Percentiles rank a stretch among this genome's conserved stretches.
These are phyloP conservation scores for Lordiphosa mommai DNA, from an alignment of 1,140 invertebrate genomes.

Conservation along the genomic window DNA sequence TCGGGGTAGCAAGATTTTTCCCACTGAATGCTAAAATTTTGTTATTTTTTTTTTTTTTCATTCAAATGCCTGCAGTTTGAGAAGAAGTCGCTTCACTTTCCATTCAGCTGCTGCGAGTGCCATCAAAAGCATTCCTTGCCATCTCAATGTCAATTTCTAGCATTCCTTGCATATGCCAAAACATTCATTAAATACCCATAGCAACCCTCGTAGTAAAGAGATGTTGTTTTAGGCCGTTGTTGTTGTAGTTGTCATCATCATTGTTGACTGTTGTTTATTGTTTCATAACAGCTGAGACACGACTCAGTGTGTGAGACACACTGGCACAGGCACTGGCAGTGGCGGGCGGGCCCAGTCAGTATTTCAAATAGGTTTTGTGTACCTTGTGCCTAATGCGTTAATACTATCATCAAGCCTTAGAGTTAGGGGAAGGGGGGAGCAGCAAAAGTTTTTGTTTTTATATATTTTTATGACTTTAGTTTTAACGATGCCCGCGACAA, in stretches of 20 bases:
- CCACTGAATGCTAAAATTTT: too few species aligned
- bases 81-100: too few species aligned
- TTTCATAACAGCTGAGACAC: conserved; percentile 72
- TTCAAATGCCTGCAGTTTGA: too few species aligned
- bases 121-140: too few species aligned
- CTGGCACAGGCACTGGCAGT: neutral
- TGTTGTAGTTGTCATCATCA: conserved; percentile 54
- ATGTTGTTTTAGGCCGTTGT: conserved; percentile 10
- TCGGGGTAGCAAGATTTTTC: too few species aligned
- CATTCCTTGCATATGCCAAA: too few species aligned
- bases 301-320: conserved; percentile 37
- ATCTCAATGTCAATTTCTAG: too few species aligned
- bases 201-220: conserved; percentile 5
- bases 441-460: conserved; percentile 59
- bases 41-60: too few species aligned
- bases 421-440: conserved; percentile 3
- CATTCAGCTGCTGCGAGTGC: too few species aligned
- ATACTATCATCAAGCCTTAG: conserved; percentile 56
- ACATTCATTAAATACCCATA: neutral
- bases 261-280: conserved; percentile 61
- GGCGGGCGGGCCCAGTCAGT: conserved; percentile 35
- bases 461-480: conserved; percentile 45
- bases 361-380: conserved; percentile 72
- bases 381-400: conserved; percentile 75
- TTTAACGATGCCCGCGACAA: conserved; percentile 62